Evolutionary conservation across 1,140 invertebrate genomes (phyloP).

Genomic region (Cydia amplana): DNA sequence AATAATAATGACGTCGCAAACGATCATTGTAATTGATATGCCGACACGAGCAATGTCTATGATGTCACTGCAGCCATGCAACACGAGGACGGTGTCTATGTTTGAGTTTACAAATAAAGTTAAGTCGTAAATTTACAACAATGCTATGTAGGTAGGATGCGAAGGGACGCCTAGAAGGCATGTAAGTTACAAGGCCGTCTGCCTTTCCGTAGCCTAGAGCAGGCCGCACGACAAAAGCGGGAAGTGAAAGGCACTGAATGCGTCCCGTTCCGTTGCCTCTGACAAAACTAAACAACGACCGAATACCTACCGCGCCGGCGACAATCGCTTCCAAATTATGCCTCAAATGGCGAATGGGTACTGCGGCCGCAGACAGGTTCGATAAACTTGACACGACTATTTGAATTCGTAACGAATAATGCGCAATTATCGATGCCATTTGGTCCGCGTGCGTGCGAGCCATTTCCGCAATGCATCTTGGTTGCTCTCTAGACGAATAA

Average conservation of each 20-base stretch:
- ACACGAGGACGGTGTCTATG: constrained; percentile 37
- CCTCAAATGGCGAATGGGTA: constrained; percentile 37
- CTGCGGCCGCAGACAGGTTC: constrained; percentile 35
- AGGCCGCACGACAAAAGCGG: constrained; percentile 71
- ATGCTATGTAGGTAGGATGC: constrained; percentile 53
- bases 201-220: constrained; percentile 70
- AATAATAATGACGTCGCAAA: constrained; percentile 31
- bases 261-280: constrained; percentile 62
- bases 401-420: constrained; percentile 28
- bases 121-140: constrained; percentile 18
- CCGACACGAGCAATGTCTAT: constrained; percentile 33
- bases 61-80: constrained; percentile 50
- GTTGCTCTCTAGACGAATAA: not conserved
- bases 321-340: constrained; percentile 41
- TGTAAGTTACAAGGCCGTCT: constrained; percentile 70
- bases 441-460: not conserved
- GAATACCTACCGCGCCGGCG: constrained; percentile 8
- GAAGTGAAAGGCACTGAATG: constrained; percentile 79
- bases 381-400: constrained; percentile 37
- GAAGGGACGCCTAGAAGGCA: constrained; percentile 64
- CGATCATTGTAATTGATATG: constrained; percentile 31
- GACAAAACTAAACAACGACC: constrained; percentile 29
- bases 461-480: constrained; percentile 12
- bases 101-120: constrained; percentile 26
- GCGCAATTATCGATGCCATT: constrained; percentile 20